phyloP scores from a whole-genome alignment of 1,140 invertebrate species.

The Seison nebaliae region DNA sequence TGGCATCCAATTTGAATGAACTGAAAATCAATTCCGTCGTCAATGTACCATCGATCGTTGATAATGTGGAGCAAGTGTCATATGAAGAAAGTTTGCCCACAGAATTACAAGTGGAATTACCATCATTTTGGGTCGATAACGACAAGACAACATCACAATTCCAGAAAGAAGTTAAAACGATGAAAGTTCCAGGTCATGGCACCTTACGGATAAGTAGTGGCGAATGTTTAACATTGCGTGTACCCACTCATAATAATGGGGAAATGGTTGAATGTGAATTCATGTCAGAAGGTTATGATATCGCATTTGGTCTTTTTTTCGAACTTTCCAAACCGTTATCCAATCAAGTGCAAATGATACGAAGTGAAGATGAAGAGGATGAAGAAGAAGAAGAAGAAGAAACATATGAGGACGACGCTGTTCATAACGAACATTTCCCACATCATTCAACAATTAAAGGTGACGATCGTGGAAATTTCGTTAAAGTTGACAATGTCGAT shows the following conservation, averaged over 20 bases:
- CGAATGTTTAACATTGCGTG: conserved; percentile 41
- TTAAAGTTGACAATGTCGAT: conserved; percentile 17
- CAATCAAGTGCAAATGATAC: conserved; percentile 42
- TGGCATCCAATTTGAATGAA: too few species aligned
- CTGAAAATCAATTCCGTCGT: too few species aligned
- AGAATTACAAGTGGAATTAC: too few species aligned
- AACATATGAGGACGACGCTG: background rate
- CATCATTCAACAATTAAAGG: background rate
- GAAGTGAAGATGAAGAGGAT: conserved; percentile 68
- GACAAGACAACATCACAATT: too few species aligned
- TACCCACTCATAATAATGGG: conserved; percentile 79
- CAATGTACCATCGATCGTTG: too few species aligned
- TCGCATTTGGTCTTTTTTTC: conserved; percentile 92
- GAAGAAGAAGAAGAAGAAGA: conserved; percentile 36
- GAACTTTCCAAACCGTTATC: conserved; percentile 65
- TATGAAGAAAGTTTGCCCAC: too few species aligned
- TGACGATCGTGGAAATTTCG: conserved; percentile 18
- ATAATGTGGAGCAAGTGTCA: too few species aligned
- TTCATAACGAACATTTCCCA: background rate
- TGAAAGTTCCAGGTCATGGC: background rate
- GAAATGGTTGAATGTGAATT: conserved; percentile 96
- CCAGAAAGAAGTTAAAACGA: too few species aligned
- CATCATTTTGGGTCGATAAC: too few species aligned
- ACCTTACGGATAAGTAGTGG: background rate
- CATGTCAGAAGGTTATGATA: conserved; percentile 83